A percentile compares a stretch with the other conserved stretches of the same genome.
Conservation (phyloP, 2,797 vertebrate species). For the Bufotes viridis region DNA sequence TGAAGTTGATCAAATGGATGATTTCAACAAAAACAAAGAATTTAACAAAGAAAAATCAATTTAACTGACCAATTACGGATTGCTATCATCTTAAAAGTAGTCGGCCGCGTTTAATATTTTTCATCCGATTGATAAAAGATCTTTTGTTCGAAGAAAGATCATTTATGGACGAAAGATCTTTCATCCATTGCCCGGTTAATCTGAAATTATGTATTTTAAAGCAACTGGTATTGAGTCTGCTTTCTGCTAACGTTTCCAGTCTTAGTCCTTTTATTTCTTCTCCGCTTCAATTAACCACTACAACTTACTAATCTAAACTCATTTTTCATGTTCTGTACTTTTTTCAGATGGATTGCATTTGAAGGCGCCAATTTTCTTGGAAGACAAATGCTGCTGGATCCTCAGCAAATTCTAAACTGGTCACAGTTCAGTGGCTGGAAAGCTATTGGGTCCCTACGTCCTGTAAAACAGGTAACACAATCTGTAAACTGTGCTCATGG, state of each 20-base stretch:
- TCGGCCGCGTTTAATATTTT: too few species aligned
- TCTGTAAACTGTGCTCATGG: background rate
- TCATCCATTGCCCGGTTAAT: too few species aligned
- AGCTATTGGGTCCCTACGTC: slow-evolving; percentile 80
- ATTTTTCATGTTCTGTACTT: background rate
- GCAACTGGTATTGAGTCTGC: too few species aligned
- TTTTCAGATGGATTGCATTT: slow-evolving; percentile 82
- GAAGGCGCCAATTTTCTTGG: slow-evolving; percentile 83
- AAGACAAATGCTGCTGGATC: slow-evolving; percentile 79
- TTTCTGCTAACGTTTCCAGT: background rate
- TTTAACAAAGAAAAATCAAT: too few species aligned
- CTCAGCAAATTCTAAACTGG: slow-evolving; percentile 77
- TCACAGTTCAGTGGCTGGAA: slow-evolving; percentile 81
- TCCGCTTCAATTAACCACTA: background rate
- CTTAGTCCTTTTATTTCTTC: background rate
- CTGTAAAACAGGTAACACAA: slow-evolving; percentile 79
- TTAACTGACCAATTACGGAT: too few species aligned
- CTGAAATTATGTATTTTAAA: too few species aligned
- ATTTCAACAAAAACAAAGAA: too few species aligned
- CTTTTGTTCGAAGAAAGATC: too few species aligned
- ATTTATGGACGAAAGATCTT: too few species aligned
- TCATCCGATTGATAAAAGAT: too few species aligned
- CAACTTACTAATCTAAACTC: background rate
- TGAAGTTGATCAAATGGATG: too few species aligned
- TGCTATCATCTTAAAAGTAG: too few species aligned